Base-by-base conservation (phyloP, 2,113 vertebrate genomes). In the Motacilla tschutschensis region DNA sequence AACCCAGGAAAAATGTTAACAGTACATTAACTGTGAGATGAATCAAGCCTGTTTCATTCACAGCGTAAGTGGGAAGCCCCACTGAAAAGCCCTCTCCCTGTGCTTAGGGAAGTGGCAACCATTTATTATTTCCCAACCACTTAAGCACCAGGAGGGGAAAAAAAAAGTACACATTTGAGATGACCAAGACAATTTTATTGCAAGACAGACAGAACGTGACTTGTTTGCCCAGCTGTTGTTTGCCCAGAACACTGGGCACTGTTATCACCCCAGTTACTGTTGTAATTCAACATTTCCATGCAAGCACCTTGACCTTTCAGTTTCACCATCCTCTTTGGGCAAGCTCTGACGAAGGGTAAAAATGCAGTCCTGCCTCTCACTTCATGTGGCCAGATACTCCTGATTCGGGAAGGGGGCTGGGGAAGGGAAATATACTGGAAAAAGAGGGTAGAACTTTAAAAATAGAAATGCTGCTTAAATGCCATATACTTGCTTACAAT, bases 151-250 rank as follows among this genome's bases (percentile, higher is more conserved):
- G 33, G 22, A 29, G 5, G 26, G 21, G 3, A 3, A 3, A 31
- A 12, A 33, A 31, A 22, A 66, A 81, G 40, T 31, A 64, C 7
- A 5, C 40, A 41, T 77, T 31, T 31, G 82, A 85, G 79, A 88
- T 83, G 76, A 87, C 70, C 87, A 85, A 74, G 88, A 64, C 72
- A 60, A 82, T 82, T 91, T 93, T 84, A 92, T 8, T 93, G 80
- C 88, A 90, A 90, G 89, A 85, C 8, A 88, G 87, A 92, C 69
- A 83, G 79, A 93, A 94, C 3, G 31, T 53, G 69, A 93, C 85
- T 83, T 93, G 89, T 94, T 94, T 93, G 90, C 71, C 88, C 93
- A 93, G 93, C 90, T 93, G 92, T 70, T 92, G 91, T 91, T 92
- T 94, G 87, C 87, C 84, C 76, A 83, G 85, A 67, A 88, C 54